Base-by-base conservation (phyloP, 2,888 invertebrate genomes). In the Leptogaster cylindrica region DNA sequence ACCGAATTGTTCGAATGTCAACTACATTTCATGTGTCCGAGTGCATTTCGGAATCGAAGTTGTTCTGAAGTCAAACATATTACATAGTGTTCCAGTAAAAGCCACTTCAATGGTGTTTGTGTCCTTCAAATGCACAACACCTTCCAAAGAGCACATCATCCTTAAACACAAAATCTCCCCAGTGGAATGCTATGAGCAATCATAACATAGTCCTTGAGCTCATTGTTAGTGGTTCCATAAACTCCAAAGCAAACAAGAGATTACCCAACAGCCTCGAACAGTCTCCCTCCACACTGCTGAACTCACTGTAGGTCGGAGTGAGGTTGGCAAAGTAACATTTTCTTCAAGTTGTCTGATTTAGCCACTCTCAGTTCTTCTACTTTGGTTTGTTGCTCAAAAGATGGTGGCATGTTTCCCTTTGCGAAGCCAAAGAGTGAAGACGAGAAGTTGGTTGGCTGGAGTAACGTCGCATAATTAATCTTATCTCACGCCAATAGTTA, bases 381-480 rank as follows among this genome's bases (percentile, higher is more conserved):
- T n/a, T n/a, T n/a, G n/a, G n/a, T n/a, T n/a, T n/a, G n/a, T n/a
- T n/a, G n/a, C n/a, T n/a, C n/a, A n/a, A n/a, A n/a, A n/a, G n/a
- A n/a, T n/a, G n/a, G n/a, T n/a, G n/a, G n/a, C n/a, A n/a, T n/a
- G n/a, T n/a, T n/a, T n/a, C n/a, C n/a, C n/a, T n/a, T n/a, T n/a
- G n/a, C n/a, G n/a, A n/a, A n/a, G n/a, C n/a, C n/a, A n/a, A n/a
- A n/a, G n/a, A n/a, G n/a, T n/a, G n/a, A 23, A 23, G 10, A 12
- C 48, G 12, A 25, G 6, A 25, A 27, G 48, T 2, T 48, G 10
- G 12, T 48, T 23, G 25, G 23, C 5, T 61, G 41, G 44, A 44
- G 41, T 61, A 61, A 39, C 44, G 41, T 28, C 44, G 20, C 44
- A 28, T 61, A 61, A 44, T 61, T 61, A 61, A 61, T 61, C 61